Base-by-base conservation (phyloP, 2,797 vertebrate genomes). In the Lophius americanus region DNA sequence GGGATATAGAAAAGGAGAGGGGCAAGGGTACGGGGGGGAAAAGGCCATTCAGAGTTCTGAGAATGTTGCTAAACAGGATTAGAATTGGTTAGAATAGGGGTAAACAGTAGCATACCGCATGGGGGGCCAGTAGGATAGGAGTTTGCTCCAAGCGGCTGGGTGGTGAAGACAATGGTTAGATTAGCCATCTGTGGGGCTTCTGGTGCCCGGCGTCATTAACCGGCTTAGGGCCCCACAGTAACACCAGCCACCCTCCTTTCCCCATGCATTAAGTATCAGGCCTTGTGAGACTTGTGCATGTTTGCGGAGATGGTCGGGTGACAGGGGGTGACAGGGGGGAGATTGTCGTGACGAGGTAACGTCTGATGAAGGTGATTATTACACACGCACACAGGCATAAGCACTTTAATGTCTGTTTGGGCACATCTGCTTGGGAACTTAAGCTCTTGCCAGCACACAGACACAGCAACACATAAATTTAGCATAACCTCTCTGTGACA, bases 51-150 rank as follows among this genome's bases (percentile, higher is more conserved):
- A 88, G 85, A 84, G 70, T 81, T 88, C 82, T 84, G 83, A 92
- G 88, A 91, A 91, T 91, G 90, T 91, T 91, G 87, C 92, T 92
- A 93, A 93, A 93, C 91, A 90, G 92, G 94, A 94, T 94, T 94
- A 94, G 88, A 85, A 85, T 83, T 81, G 73, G 89, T 68, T 73
- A 77, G 88, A 92, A 92, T 86, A 69, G 85, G 88, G 91, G 92
- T 92, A 93, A 94, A 93, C 90, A 92, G 89, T 80, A 80, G 85
- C 85, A 78, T 39, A 73, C 82, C 90, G 88, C 89, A 91, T 90
- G 85, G 88, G 84, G 84, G 85, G 79, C 84, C 68, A 64, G 58
- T 60, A 81, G 75, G 81, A 83, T 79, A 74, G 79, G 81, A 86
- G 89, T 89, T 88, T 89, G 84, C 70, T 85, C 54, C 7, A 61